Conservation (phyloP, 2,888 invertebrate species). For the Thymelicus sylvestris region DNA sequence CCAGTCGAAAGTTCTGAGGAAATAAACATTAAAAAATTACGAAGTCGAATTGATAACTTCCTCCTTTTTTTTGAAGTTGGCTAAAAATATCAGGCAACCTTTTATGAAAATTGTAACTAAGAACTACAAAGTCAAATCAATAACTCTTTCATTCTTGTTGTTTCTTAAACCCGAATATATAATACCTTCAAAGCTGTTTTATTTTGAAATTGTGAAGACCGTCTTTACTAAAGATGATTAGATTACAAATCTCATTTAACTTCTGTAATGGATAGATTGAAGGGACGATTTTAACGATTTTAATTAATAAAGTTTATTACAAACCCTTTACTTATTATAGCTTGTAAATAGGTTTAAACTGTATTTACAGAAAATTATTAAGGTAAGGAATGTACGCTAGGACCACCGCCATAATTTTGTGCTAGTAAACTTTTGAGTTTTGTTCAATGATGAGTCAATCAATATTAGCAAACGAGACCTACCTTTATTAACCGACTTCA, state of each 20-base stretch:
- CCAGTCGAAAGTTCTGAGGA: too few species aligned
- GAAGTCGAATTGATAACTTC: too few species aligned
- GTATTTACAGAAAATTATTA: background rate
- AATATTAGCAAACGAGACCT: background rate
- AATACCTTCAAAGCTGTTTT: background rate
- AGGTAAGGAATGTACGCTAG: too few species aligned
- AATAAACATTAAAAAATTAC: too few species aligned
- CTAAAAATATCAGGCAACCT: too few species aligned
- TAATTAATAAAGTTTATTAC: slow-evolving; percentile 28
- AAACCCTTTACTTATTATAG: background rate
- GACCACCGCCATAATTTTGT: too few species aligned
- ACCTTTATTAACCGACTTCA: too few species aligned
- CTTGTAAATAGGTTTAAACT: background rate
- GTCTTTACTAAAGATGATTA: slow-evolving; percentile 2
- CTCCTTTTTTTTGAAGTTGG: too few species aligned
- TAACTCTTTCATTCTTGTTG: too few species aligned
- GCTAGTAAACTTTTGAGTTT: too few species aligned
- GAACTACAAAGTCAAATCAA: background rate
- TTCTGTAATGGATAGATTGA: slow-evolving; percentile 20
- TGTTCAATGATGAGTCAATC: too few species aligned
- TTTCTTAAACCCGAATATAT: background rate
- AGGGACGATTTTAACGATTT: slow-evolving; percentile 20
- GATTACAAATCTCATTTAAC: slow-evolving; percentile 26
- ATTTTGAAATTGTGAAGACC: slow-evolving; percentile 12
- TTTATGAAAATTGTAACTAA: background rate